Conservation (phyloP, 2,797 vertebrate species). For the Prionace glauca region DNA sequence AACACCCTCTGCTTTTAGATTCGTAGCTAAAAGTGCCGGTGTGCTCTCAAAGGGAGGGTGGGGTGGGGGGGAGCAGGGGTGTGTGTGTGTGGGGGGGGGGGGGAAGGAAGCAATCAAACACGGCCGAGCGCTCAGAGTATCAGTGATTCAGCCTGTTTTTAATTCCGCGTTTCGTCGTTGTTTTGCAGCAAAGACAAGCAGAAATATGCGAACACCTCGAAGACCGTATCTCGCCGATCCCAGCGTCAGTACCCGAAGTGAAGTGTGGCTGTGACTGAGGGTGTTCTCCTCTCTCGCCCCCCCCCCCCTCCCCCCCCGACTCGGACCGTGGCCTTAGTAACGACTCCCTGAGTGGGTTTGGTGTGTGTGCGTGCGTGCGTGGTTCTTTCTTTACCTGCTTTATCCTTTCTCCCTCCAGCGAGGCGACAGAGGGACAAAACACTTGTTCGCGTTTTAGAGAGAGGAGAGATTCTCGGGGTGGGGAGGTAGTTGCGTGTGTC, state of each 20-base stretch:
- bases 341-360: conserved; percentile 18
- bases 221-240: conserved; percentile 64
- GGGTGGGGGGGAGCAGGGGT: too few relatives aligned
- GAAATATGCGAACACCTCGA: conserved; percentile 62
- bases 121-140: background rate
- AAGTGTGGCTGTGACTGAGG: background rate
- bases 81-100: too few relatives aligned
- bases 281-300: too few relatives aligned
- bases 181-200: conserved; percentile 66
- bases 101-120: background rate
- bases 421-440: conserved; percentile 8
- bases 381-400: background rate
- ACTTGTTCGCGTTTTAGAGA: background rate
- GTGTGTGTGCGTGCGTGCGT: conserved; percentile 14
- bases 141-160: background rate
- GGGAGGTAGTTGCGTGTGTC: background rate
- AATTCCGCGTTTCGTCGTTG: too few relatives aligned
- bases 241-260: conserved; percentile 51
- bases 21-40: background rate
- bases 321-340: conserved; percentile 26
- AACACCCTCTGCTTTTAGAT: background rate
- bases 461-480: background rate
- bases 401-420: background rate
- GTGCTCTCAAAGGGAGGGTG: background rate
- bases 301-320: too few relatives aligned